Percentiles rank a stretch among this genome's conserved stretches.
phyloP scores from a whole-genome alignment of 2,888 invertebrate species.

The Apotomis capreana region DNA sequence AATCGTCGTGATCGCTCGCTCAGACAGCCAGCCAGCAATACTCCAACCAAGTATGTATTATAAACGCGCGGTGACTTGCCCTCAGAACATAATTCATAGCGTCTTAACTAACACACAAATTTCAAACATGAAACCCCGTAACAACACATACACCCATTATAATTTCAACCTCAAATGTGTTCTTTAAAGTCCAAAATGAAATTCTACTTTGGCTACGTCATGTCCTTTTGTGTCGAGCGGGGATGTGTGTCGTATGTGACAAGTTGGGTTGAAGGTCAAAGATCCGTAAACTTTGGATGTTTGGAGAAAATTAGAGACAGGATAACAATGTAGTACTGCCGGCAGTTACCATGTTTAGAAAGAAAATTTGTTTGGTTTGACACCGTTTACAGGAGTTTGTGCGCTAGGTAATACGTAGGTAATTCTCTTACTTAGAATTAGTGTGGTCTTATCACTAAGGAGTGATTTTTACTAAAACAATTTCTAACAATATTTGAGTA shows the following conservation, averaged over 20 bases:
- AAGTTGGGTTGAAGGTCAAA: conserved; percentile 1
- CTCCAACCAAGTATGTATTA: not conserved
- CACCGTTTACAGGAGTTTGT: no score
- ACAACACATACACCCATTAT: not conserved
- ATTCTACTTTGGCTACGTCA: not conserved
- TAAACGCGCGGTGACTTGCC: not conserved
- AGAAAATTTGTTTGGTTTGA: not conserved
- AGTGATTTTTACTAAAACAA: no score
- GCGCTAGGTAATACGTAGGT: no score
- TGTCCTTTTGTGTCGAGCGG: not conserved
- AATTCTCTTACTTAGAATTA: no score
- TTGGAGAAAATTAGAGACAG: not conserved
- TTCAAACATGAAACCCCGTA: not conserved
- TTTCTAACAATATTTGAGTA: no score
- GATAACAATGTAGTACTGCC: not conserved
- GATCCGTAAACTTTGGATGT: conserved; percentile 2
- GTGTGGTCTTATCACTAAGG: no score
- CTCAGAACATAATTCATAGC: not conserved
- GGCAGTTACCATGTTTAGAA: not conserved
- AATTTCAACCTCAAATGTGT: not conserved
- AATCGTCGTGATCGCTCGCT: not conserved
- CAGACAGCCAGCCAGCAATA: not conserved
- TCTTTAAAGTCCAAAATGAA: not conserved
- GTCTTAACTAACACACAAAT: not conserved
- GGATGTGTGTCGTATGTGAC: not conserved